Base-by-base conservation (phyloP, 2,113 vertebrate genomes). In the Ivindomyrus marchei region DNA sequence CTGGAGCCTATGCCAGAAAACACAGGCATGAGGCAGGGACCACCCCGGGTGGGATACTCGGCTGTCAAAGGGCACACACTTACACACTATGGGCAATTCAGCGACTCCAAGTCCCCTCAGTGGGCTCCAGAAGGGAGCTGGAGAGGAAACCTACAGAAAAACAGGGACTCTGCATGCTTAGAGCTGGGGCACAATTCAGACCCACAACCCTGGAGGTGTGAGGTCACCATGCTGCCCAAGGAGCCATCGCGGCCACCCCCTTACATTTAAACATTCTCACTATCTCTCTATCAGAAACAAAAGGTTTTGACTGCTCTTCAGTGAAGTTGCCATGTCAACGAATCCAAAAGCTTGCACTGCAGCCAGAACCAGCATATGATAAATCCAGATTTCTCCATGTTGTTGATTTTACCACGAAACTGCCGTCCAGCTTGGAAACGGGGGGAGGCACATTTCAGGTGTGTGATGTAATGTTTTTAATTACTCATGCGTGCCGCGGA, bases 381-480 rank as follows among this genome's bases (percentile, higher is more conserved):
- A 36, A 80, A 19, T 80, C 31, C 74, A 15, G 31, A 80, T 80
- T 80, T 42, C 62, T 27, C n/a, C 62, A 31, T 70, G 62, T 70
- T 66, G 62, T 66, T 66, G 62, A 27, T 66, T 66, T 77, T 19
- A 80, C 36, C 36, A 80, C 1, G 36, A 80, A 19, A 80, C 13
- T 13, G 31, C 31, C 15, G 17, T 80, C 74, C 15, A 17, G 74
- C 74, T 19, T 80, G 74, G 74, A 42, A 19, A 42, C 5, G 1
- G 74, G 15, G 36, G 27, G 13, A 17, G 74, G 74, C 31, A 19
- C 74, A 80, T 80, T 80, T 42, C 74, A 80, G 74, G 74, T 80
- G 74, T 39, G 74, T 80, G 74, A 80, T 80, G 74, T 80, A 39
- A 80, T 80, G 31, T 80, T 80, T 80, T 80, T 80, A 80, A 80